Base-by-base conservation (phyloP, 37 sponge, comb jelly and placozoan genomes). In the Sycon ciliatum region DNA sequence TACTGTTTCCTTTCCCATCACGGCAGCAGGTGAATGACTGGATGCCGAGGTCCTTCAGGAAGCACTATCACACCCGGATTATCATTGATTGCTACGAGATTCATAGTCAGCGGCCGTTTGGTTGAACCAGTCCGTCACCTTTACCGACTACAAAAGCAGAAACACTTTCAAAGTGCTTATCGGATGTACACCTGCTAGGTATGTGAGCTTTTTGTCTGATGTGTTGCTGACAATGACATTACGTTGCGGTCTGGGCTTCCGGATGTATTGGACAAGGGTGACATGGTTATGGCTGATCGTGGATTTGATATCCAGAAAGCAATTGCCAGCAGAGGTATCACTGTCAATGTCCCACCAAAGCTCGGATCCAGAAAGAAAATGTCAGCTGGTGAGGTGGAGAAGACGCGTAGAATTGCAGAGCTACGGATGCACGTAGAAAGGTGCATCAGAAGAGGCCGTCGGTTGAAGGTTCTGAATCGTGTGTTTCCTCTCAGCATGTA, bases 201-300 rank as follows among this genome's bases (percentile, higher is more conserved):
- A 57, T 34, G 73, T 73, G 24, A 39, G 39, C 36, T 73, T 73
- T 57, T 38, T 73, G 3, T 73, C 73, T 0, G 73, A 56, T 23
- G 60, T 34, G 36, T 73, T 56, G 56, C 73, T 22, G 37, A 73
- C 34, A 2, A 34, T 39, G 73, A 73, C 1, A 73, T 73, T 57
- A 73, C 73, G 27, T 38, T 57, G 60, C 37, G 60, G 3, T 73
- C 73, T 73, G 73, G 73, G 34, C 73, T 73, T 24, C 22, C 57
- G 60, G 73, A 56, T 57, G 7, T 73, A 60, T 60, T 73, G 60
- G 60, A 73, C 23, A 22, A 23, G 37, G 73, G 73, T 26, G 73
- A 57, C 60, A 73, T 73, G 73, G 34, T 56, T 38, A 73, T 73
- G 73, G 73, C 73, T 73, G 73, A 73, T 37, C 37, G 73, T 20